Base-by-base conservation (phyloP, 2,797 vertebrate species). In the Anisognathus igniventris region DNA sequence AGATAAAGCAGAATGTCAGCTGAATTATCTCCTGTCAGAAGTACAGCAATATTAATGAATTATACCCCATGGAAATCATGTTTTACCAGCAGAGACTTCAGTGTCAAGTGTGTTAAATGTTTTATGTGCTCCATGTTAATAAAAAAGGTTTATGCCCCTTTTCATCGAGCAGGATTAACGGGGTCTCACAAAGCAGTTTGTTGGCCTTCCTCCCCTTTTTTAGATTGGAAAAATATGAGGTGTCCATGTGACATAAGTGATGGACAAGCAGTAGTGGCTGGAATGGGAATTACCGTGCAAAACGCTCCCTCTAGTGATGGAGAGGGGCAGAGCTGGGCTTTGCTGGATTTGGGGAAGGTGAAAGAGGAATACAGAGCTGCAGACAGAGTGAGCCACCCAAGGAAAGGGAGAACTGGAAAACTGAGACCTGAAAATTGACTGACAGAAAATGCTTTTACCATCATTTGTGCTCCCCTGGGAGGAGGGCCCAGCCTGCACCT, bases 241-340 rank as follows among this genome's bases (percentile, higher is more conserved):
- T 42, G 65, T 73, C 62, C 73, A 48, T 44, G 91, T 44, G 89
- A 71, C 66, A 42, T 0, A 21, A 54, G 19, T 2, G 3, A 51
- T 0, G 53, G 62, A 47, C 81, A 73, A 35, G 12, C 28, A 25
- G 74, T 42, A 72, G 48, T 0, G 5, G 44, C 33, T 61, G 78
- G 60, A 30, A 56, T 0, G 21, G 67, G 65, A 37, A 61, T 53
- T 39, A 4, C 1, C 35, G 12, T 24, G 90, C 72, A 12, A 58
- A 81, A 81, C 2, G 31, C 95, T 93, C 95, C 96, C 93, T 88
- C 96, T 95, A 93, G 95, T 73, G 96, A 53, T 17, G 39, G 10
- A 75, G 57, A 79, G 7, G 18, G 44, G 47, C 61, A 80, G 54
- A 64, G 11, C 16, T 2, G 58, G 25, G 54, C 65, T 53, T 9